Evolutionary conservation across 1,140 invertebrate genomes (phyloP).

Genomic region (Nasonia longicornis): DNA sequence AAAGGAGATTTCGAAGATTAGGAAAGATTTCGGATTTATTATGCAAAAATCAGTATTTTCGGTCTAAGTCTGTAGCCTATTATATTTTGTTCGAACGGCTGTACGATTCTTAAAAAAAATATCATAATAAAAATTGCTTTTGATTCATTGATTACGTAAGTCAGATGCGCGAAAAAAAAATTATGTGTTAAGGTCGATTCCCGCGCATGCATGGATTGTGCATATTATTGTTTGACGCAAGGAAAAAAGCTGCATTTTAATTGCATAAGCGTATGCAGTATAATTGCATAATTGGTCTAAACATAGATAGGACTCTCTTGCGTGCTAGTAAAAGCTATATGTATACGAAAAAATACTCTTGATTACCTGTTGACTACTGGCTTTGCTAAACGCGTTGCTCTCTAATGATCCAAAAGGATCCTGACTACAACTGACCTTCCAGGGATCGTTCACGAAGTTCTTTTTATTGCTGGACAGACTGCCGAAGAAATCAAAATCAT

Average conservation of each 20-base stretch:
- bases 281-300: background rate
- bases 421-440: conserved; percentile 56
- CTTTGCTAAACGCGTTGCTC: conserved; percentile 28
- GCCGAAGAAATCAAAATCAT: conserved; percentile 77
- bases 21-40: background rate
- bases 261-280: background rate
- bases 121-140: background rate
- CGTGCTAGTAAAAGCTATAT: background rate
- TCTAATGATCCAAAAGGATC: conserved; percentile 61
- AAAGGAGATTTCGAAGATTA: background rate
- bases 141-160: background rate
- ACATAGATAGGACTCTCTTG: background rate
- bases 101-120: background rate
- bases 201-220: background rate
- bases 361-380: conserved; percentile 38
- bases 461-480: conserved; percentile 51
- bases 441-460: conserved; percentile 57
- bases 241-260: background rate
- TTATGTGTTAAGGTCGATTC: conserved; percentile 1
- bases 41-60: background rate
- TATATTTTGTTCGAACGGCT: background rate
- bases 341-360: background rate
- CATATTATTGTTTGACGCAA: background rate
- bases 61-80: background rate
- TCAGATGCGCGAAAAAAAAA: background rate